phyloP scores from a whole-genome alignment of 2,113 vertebrate species.

The cat (Felis catus) region DNA sequence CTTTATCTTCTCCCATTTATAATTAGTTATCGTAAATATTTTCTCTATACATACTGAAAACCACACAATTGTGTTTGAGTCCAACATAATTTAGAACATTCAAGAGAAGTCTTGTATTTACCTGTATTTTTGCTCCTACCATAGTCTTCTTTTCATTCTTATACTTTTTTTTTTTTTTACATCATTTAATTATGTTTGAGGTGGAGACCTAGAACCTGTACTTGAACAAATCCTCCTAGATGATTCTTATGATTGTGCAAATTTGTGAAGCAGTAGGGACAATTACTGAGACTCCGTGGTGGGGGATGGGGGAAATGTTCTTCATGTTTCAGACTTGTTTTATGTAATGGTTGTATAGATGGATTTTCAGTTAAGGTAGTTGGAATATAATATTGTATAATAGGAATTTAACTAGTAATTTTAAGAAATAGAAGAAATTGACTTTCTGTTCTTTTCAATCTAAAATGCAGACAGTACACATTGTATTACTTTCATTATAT shows the following conservation, averaged over 20 bases:
- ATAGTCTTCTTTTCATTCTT: background rate
- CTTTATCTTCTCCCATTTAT: background rate
- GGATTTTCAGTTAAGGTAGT: background rate
- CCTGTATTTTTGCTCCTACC: background rate
- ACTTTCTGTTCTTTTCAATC: background rate
- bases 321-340: constrained; percentile 31
- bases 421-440: constrained; percentile 40
- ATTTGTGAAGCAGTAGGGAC: background rate
- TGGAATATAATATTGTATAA: background rate
- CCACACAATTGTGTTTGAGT: background rate
- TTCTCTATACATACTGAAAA: background rate
- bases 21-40: constrained; percentile 26
- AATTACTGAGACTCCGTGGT: background rate
- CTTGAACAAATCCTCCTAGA: background rate
- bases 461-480: background rate
- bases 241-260: background rate
- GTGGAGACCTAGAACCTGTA: background rate
- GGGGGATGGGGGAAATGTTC: background rate
- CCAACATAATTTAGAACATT: background rate
- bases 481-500: background rate
- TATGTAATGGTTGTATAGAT: background rate
- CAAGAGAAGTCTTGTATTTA: background rate
- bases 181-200: background rate
- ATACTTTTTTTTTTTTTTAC: background rate
- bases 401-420: background rate